Conservation (phyloP, 2,113 vertebrate genomes). For the Tragelaphus imberbis region DNA sequence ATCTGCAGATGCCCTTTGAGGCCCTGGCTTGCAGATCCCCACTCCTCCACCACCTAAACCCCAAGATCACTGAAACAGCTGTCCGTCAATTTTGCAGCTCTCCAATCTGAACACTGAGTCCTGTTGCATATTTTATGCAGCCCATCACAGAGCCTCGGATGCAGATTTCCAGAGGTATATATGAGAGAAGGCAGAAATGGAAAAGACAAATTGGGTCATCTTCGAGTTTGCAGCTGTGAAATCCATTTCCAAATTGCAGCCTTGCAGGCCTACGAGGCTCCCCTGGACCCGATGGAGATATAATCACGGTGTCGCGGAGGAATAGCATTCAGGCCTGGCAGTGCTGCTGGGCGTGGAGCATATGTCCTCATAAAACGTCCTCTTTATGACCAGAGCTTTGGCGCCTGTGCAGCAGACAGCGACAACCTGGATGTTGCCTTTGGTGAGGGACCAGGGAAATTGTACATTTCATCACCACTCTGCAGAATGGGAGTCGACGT, state of each 20-base stretch:
- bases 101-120: background rate
- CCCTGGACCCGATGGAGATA: background rate
- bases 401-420: background rate
- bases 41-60: background rate
- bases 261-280: conserved; percentile 23
- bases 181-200: conserved; percentile 31
- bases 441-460: background rate
- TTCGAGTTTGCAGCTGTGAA: conserved; percentile 58
- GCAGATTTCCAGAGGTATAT: conserved; percentile 45
- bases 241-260: conserved; percentile 54
- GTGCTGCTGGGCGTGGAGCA: background rate
- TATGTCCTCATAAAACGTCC: background rate
- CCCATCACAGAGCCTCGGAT: background rate
- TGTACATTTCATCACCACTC: background rate
- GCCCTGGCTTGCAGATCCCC: background rate
- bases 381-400: conserved; percentile 31
- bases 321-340: background rate
- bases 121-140: conserved; percentile 54
- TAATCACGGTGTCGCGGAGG: background rate
- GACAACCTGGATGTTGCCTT: background rate
- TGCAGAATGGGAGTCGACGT: background rate
- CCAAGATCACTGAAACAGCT: background rate
- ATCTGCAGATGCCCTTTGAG: background rate
- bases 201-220: conserved; percentile 69
- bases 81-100: conserved; percentile 34